Evolutionary conservation across 1,140 invertebrate species (phyloP), one percentile per base, ranked within the genome.

Genomic region (Euura lappo): DNA sequence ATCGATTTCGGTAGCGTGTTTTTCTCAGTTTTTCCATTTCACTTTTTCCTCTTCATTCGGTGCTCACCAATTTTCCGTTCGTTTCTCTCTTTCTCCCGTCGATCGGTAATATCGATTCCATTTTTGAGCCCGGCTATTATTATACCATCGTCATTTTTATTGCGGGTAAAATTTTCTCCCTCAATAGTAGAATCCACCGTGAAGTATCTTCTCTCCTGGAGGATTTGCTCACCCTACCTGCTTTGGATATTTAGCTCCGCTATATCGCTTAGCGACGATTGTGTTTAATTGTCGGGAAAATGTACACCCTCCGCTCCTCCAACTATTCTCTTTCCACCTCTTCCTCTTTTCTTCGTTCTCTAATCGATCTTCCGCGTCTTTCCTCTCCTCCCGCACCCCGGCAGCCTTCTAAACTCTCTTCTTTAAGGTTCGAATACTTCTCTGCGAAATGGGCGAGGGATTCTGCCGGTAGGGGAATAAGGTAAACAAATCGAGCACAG

Each of bases 211-310:
- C 51, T 60, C 13, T n/a, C 13, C 51, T 60, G 3, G 8, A 60
- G 51, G 51, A 60, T 60, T 6, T 6, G 2, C 51, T 6, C 6
- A 3, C 51, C 6, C 51, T 5, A 8, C 8, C 10, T 11, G 51
- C 3, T 8, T 11, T 11, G 51, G 51, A 60, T 60, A 60, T 60
- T 60, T 44, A 44, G 44, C 6, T 28, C 44, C 8, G 66, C 66
- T 44, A 42, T 28, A 28, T 10, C 66, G 66, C 66, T 68, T 68
- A 68, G 66, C 66, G 66, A 68, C 66, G 44, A 68, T 68, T 68
- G 66, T 68, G 66, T 68, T 68, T 68, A 68, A 68, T 68, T 68
- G 66, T 68, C 66, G 28, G 66, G 66, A 68, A 68, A 68, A 68
- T 68, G 42, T 68, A 8, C 66, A 42, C 6, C 66, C 28, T 28